These are phyloP conservation scores for Carcina quercana DNA, from an alignment of 2,888 invertebrate genomes.

Conservation along the genomic window DNA sequence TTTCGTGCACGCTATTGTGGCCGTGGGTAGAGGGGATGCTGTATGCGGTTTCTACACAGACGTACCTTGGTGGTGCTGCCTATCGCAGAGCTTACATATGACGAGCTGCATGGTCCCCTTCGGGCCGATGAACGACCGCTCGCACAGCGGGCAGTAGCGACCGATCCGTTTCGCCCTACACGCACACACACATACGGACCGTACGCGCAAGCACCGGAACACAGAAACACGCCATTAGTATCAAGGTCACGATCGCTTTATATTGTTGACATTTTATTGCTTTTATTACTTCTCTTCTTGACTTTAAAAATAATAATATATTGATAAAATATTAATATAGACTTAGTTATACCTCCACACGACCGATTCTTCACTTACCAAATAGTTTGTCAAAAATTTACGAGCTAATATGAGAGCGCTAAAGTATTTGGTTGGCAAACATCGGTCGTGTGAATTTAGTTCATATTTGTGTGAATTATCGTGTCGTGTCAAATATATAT, in stretches of 20 bases:
- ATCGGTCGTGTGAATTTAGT: too few relatives aligned
- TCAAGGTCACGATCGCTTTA: conserved; percentile 31
- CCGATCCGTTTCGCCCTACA: conserved; percentile 81
- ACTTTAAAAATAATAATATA: too few relatives aligned
- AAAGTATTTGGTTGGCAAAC: too few relatives aligned
- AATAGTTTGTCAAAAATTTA: too few relatives aligned
- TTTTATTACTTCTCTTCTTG: conserved; percentile 41
- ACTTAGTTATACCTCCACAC: too few relatives aligned
- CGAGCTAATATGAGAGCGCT: too few relatives aligned
- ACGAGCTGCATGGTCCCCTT: conserved; percentile 79
- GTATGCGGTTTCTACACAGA: conserved; percentile 20
- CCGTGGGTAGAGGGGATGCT: too few relatives aligned
- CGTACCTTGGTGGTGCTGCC: conserved; percentile 74
- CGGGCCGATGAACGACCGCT: conserved; percentile 79
- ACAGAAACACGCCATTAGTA: conserved; percentile 73
- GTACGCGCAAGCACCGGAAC: conserved; percentile 69
- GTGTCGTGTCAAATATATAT: too few relatives aligned
- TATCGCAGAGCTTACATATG: conserved; percentile 75
- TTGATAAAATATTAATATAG: too few relatives aligned
- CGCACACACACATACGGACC: conserved; percentile 65
- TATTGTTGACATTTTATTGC: conserved; percentile 23
- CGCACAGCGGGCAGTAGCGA: conserved; percentile 82
- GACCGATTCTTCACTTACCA: too few relatives aligned
- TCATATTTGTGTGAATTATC: too few relatives aligned
- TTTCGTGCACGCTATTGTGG: too few relatives aligned